Evolutionary conservation across 2,888 invertebrate genomes (phyloP).

Genomic region (Alloscopus bannaensis): DNA sequence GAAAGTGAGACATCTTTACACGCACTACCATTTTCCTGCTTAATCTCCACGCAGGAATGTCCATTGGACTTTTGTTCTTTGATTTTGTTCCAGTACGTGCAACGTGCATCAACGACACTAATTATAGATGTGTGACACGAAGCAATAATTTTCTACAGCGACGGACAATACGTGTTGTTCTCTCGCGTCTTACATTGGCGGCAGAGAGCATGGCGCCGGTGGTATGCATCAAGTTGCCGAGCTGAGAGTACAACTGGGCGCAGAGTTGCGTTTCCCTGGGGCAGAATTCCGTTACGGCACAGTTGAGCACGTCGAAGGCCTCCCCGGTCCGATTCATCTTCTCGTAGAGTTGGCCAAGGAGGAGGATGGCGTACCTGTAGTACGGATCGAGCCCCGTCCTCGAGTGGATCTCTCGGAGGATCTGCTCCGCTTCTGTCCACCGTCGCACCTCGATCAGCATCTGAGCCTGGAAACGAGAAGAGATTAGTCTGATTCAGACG

Average conservation of each 20-base stretch:
- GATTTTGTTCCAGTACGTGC: no score
- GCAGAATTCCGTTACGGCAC: conserved; percentile 67
- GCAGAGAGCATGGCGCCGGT: conserved; percentile 68
- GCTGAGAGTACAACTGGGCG: conserved; percentile 69
- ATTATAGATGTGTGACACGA: no score
- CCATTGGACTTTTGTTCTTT: no score
- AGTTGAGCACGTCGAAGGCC: conserved; percentile 67
- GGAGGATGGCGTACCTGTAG: conserved; percentile 65
- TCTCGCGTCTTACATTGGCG: conserved; percentile 70
- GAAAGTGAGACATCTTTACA: no score
- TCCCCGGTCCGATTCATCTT: conserved; percentile 68
- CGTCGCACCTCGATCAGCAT: conserved; percentile 65
- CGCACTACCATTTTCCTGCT: no score
- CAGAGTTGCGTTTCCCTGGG: conserved; percentile 68
- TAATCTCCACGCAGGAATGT: no score
- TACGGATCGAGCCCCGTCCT: conserved; percentile 51
- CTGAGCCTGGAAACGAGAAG: conserved; percentile 66
- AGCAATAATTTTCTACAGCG: no score
- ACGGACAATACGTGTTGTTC: no score
- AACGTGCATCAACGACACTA: no score
- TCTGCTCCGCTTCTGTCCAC: conserved; percentile 67
- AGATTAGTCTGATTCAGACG: no score
- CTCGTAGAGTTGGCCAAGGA: conserved; percentile 69
- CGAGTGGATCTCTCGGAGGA: conserved; percentile 57
- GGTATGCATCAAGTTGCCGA: conserved; percentile 71